Base-by-base conservation (phyloP, 2,113 vertebrate genomes). In the Polypterus senegalus region DNA sequence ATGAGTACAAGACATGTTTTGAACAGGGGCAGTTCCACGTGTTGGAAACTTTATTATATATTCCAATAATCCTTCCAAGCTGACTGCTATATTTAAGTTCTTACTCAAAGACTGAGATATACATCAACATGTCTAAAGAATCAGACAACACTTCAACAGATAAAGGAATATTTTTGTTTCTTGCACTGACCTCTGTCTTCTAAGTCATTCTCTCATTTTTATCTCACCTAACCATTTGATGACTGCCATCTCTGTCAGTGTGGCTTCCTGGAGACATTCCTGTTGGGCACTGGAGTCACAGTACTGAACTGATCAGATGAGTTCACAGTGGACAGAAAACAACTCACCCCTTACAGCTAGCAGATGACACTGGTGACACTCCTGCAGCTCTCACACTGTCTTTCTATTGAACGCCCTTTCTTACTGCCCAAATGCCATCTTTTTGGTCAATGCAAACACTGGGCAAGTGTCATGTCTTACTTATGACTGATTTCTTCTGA, bases 21-120 rank as follows among this genome's bases (percentile, higher is more conserved):
- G 53, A 52, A 66, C 64, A 66, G 4, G 60, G 59, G 46, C 64
- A 57, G 49, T 62, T 54, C 65, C 60, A 57, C 10, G 65, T 58
- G 27, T 58, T 44, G 7, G 6, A 49, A 45, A 44, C 3, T n/a
- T 60, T n/a, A 48, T 43, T 66, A 49, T 54, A 66, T 6, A 49
- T 56, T 5, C 61, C 61, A 59, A 66, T 61, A 7, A 66, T 46
- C 49, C 64, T 61, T 1, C 59, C 64, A 60, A 65, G 43, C 5
- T 48, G 51, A 61, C 46, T 61, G 10, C 43, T 61, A 49, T 61
- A 55, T 44, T 56, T 61, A 9, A 61, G 11, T n/a, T 44, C 7
- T 49, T 48, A 60, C 48, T 66, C 52, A 10, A 57, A 53, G 8
- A 66, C 47, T 5, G 65, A 66, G 5, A 66, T 49, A 48, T 49